These are phyloP conservation scores for Rhadinocentrus ornatus DNA, from an alignment of 2,797 vertebrate species.

Conservation along the genomic window DNA sequence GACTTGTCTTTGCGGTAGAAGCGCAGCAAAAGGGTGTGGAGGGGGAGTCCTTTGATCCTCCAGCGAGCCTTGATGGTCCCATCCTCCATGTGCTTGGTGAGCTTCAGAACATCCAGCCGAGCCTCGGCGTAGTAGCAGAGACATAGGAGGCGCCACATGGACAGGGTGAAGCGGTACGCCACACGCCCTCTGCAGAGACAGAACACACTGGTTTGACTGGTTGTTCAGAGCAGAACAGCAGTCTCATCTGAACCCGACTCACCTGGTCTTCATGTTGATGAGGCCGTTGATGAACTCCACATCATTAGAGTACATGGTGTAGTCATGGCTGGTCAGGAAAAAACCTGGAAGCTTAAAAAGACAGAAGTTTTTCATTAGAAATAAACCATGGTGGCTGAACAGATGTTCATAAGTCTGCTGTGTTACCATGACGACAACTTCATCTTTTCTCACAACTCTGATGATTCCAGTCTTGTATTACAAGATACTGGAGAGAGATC, in stretches of 20 bases:
- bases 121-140: conserved; percentile 86
- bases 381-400: not conserved
- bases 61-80: conserved; percentile 90
- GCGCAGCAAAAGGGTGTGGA: conserved; percentile 82
- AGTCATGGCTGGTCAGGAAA: conserved; percentile 86
- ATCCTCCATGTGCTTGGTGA: conserved; percentile 90
- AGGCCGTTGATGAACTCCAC: conserved; percentile 90
- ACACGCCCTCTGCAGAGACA: conserved; percentile 80
- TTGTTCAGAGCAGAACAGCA: fast-evolving
- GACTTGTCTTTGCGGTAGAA: conserved; percentile 89
- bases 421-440: too few species aligned
- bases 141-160: conserved; percentile 83
- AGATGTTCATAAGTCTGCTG: too few species aligned
- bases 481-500: too few species aligned
- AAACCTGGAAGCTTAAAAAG: conserved; percentile 88
- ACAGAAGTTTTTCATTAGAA: conserved; percentile 7
- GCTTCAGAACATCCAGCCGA: conserved; percentile 88
- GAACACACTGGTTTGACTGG: not conserved
- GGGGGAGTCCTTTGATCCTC: conserved; percentile 88
- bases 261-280: conserved; percentile 88
- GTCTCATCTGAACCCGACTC: conserved; percentile 3
- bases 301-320: conserved; percentile 86
- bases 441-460: too few species aligned
- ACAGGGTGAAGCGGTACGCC: conserved; percentile 83
- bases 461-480: too few species aligned